phyloP scores from a whole-genome alignment of 1,140 invertebrate genomes.

The Rhyacophila brunnea region DNA sequence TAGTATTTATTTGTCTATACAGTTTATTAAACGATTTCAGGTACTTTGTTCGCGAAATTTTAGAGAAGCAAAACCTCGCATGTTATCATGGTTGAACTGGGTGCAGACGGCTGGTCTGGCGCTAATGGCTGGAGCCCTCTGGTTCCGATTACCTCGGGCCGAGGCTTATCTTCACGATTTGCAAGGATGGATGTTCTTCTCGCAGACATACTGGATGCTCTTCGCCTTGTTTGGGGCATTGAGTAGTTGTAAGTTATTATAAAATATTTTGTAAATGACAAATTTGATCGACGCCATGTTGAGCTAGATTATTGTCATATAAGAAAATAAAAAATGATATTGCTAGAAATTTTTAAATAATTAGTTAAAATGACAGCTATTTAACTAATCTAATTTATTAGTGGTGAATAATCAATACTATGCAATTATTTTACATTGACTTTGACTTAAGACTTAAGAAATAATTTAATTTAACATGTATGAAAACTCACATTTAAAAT shows the following conservation, averaged over 20 bases:
- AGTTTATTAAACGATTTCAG: conserved; percentile 36
- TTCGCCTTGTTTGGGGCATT: conserved; percentile 81
- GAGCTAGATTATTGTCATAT: no score
- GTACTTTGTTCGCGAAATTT: conserved; percentile 78
- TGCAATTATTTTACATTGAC: no score
- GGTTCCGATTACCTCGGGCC: conserved; percentile 74
- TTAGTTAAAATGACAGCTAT: no score
- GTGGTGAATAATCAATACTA: no score
- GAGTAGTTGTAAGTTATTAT: conserved; percentile 60
- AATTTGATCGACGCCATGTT: no score
- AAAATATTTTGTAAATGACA: no score
- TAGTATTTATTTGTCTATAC: background rate
- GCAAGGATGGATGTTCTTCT: conserved; percentile 86
- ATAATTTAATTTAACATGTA: no score
- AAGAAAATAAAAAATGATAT: no score
- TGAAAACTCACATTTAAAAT: no score
- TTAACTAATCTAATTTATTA: no score
- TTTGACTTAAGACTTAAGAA: no score
- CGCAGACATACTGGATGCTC: conserved; percentile 84
- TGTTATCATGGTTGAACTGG: conserved; percentile 81
- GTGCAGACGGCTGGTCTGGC: conserved; percentile 75
- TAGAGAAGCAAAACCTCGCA: conserved; percentile 72
- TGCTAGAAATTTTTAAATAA: no score
- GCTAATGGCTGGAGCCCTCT: conserved; percentile 73
- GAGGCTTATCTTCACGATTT: conserved; percentile 78